These are phyloP conservation scores for Micronycteris hirsuta DNA, from an alignment of 2,113 vertebrate species.

Conservation along the genomic window DNA sequence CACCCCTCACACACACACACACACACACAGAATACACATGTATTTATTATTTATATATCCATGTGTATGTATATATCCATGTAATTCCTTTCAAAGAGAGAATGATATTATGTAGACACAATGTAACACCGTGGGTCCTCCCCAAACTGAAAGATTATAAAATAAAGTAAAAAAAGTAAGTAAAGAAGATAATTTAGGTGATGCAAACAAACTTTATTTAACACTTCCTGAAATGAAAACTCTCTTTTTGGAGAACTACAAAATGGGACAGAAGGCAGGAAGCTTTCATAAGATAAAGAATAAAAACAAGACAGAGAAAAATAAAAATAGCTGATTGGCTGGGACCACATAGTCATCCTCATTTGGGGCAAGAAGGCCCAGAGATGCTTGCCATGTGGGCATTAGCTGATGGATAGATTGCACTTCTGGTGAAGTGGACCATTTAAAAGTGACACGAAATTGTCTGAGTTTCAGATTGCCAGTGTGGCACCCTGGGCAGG, in stretches of 20 bases:
- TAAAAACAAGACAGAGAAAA: not conserved
- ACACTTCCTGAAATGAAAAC: not conserved
- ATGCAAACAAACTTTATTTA: not conserved
- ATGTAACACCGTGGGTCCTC: not conserved
- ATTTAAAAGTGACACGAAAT: not conserved
- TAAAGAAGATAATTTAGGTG: not conserved
- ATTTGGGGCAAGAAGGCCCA: not conserved
- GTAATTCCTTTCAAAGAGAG: not conserved
- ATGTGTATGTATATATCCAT: not conserved
- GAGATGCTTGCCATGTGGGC: not conserved
- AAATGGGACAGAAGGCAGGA: not conserved
- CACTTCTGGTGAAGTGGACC: not conserved
- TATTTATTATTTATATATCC: not conserved
- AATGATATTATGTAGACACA: not conserved
- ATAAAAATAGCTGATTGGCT: not conserved
- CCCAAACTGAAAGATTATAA: not conserved
- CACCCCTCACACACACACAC: not conserved
- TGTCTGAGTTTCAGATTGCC: not conserved
- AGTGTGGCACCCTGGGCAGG: not conserved
- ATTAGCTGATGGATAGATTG: not conserved
- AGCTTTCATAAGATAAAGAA: not conserved
- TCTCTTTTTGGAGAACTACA: not conserved
- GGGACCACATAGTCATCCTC: not conserved
- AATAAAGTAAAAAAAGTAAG: not conserved
- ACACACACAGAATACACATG: not conserved